A percentile compares a stretch with the other conserved stretches of the same genome.
Conservation (phyloP, 2,888 invertebrate genomes). For the Entomobrya proxima region DNA sequence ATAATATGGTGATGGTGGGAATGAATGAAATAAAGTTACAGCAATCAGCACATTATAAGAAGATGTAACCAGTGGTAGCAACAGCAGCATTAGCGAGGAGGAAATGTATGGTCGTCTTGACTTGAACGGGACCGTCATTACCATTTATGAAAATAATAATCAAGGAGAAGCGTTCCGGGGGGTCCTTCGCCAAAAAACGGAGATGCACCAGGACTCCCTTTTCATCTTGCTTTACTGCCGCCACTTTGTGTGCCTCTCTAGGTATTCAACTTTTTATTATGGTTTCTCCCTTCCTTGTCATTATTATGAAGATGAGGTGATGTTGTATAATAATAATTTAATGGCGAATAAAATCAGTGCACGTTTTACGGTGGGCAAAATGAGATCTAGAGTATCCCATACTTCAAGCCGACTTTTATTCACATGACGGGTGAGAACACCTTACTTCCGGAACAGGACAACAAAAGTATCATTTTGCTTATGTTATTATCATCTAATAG, state of each 20-base stretch:
- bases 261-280: constrained; percentile 22
- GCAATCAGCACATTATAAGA: too few relatives aligned
- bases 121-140: constrained; percentile 23
- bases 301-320: not conserved
- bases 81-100: not conserved
- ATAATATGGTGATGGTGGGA: not conserved
- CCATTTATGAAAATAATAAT: constrained; percentile 6
- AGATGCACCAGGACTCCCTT: not conserved
- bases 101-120: not conserved
- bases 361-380: too few relatives aligned
- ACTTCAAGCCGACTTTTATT: too few relatives aligned
- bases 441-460: too few relatives aligned
- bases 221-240: not conserved
- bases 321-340: constrained; percentile 3
- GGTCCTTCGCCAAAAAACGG: constrained; percentile 6
- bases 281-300: constrained; percentile 9
- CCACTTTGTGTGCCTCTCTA: too few relatives aligned
- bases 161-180: constrained; percentile 1
- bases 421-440: too few relatives aligned
- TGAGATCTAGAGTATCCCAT: too few relatives aligned
- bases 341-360: not conserved
- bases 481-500: too few relatives aligned
- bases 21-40: not conserved
- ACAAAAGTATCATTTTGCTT: too few relatives aligned
- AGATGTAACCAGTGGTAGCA: too few relatives aligned